Base-by-base conservation (phyloP, 2,113 vertebrate genomes). In the Phalacrocorax aristotelis region DNA sequence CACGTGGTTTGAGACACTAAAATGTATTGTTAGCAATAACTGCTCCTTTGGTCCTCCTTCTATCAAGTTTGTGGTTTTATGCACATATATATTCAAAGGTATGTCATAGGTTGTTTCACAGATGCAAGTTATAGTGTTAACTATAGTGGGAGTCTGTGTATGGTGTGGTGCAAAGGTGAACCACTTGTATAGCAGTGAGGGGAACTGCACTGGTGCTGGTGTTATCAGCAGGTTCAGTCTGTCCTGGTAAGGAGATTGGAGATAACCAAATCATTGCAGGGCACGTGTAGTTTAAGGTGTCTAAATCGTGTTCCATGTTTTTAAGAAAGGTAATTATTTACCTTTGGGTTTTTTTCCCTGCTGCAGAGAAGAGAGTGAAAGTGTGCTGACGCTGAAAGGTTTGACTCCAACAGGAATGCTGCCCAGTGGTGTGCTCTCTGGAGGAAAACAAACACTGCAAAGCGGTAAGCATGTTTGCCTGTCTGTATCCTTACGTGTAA, bases 381-480 rank as follows among this genome's bases (percentile, higher is more conserved):
- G 99, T 36, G 99, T 99, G 93, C 98, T 99, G 98, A 99, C 99
- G 0, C 98, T 99, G 98, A 99, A 99, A 96, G 99, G 99, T 64
- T 97, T 99, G 97, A 99, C 99, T 96, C 99, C 99, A 6, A 99
- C 99, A 23, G 99, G 99, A 96, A 99, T 99, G 99, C 98, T 99
- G 83, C 99, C 99, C 87, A 99, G 99, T 18, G 99, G 99, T 36
- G 99, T 99, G 66, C 98, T 99, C 84, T 99, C 99, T 36, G 99
- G 99, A 95, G 99, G 99, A 94, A 99, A 99, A 85, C 99, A 99
- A 97, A 99, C 99, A 71, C 98, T 99, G 93, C 99, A 99, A 98
- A 99, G 99, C 80, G 99, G 99, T 99, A 99, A 99, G 99, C 95
- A 46, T 87, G 66, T 91, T 40, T 77, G 83, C 82, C 69, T 75